phyloP scores from a whole-genome alignment of 2,888 invertebrate species.

The Junonia oenone region DNA sequence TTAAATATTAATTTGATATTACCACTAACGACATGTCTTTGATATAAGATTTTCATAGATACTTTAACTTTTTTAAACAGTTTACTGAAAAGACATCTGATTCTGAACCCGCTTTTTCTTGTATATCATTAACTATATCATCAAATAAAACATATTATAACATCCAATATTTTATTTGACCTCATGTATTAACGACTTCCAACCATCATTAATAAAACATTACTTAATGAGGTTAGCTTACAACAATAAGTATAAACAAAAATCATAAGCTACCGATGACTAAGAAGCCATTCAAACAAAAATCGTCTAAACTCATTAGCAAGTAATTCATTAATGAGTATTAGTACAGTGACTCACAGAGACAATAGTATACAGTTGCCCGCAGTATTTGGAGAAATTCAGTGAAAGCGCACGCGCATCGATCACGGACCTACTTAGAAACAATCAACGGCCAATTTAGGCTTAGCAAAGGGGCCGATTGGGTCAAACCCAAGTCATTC shows the following conservation, averaged over 20 bases:
- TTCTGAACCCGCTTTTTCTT: too few relatives aligned
- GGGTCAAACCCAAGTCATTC: background rate
- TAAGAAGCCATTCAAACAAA: background rate
- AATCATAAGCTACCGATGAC: background rate
- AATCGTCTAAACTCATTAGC: background rate
- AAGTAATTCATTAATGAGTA: background rate
- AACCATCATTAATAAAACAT: background rate
- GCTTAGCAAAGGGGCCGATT: background rate
- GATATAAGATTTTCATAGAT: too few relatives aligned
- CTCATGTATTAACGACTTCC: too few relatives aligned
- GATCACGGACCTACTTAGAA: constrained; percentile 7
- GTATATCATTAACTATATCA: too few relatives aligned
- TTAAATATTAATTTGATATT: background rate
- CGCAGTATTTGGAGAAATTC: constrained; percentile 17
- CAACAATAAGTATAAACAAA: too few relatives aligned
- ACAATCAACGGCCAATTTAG: constrained; percentile 3
- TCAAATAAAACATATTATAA: too few relatives aligned
- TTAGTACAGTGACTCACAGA: constrained; percentile 6
- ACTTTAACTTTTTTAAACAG: too few relatives aligned
- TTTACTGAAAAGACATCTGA: too few relatives aligned
- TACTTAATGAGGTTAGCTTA: background rate
- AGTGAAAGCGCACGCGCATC: constrained; percentile 14
- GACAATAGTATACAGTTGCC: background rate
- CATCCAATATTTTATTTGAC: too few relatives aligned
- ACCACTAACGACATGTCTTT: background rate